Percentiles rank a stretch among this genome's conserved stretches.
Evolutionary conservation across 2,797 vertebrate species (phyloP).

Genomic region (Nasua narica): DNA sequence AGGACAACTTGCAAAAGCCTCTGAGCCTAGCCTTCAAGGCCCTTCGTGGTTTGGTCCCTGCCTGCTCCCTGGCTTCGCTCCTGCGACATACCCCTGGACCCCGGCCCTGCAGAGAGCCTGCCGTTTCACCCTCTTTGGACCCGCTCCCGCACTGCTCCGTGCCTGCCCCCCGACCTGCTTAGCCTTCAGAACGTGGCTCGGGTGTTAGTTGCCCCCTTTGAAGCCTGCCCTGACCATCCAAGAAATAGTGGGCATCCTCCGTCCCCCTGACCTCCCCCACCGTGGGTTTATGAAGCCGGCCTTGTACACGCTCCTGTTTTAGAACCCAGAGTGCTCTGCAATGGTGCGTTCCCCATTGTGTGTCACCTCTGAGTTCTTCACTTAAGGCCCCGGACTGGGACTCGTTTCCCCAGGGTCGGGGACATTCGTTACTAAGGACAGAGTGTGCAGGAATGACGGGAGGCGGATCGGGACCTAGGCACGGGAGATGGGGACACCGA

Average conservation of each 20-base stretch:
- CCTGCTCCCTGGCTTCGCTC: neutral
- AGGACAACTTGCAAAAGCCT: neutral
- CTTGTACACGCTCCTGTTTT: neutral
- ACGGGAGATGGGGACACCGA: neutral
- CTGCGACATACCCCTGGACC: neutral
- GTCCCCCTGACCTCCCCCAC: neutral
- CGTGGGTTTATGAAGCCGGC: neutral
- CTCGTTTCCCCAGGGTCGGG: neutral
- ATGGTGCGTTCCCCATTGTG: neutral
- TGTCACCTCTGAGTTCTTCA: constrained; percentile 20
- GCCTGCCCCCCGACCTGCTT: neutral
- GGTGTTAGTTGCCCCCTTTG: neutral
- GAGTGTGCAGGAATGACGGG: neutral
- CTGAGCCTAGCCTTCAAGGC: neutral
- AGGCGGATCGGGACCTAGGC: neutral
- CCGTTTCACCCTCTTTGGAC: neutral
- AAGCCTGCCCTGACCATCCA: neutral
- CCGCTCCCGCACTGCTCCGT: neutral
- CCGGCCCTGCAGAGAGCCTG: neutral
- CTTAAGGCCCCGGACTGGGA: neutral
- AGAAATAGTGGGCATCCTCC: neutral
- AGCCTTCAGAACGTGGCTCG: neutral
- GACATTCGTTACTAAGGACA: neutral
- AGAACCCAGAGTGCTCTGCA: neutral
- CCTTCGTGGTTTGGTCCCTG: neutral